Evolutionary conservation across 2,888 invertebrate species (phyloP).

Genomic region (Melieria picta): DNA sequence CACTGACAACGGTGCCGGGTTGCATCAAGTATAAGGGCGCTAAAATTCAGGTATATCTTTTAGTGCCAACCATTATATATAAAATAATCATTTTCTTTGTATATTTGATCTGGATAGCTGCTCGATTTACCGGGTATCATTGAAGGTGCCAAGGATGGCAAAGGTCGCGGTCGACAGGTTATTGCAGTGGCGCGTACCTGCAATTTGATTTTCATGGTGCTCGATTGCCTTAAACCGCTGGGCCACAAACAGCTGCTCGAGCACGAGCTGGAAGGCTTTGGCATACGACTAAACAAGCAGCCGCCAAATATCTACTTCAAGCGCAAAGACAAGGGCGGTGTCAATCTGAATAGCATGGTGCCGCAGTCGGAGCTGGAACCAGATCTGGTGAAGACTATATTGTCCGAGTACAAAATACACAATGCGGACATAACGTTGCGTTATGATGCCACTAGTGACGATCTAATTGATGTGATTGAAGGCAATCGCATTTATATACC

Average conservation of each 20-base stretch:
- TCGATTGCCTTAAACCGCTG: conserved; percentile 97
- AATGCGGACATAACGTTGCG: conserved; percentile 97
- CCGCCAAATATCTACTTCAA: conserved; percentile 97
- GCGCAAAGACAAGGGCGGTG: conserved; percentile 97
- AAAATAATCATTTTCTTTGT: background rate
- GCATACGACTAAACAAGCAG: conserved; percentile 92
- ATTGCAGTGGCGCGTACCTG: conserved; percentile 99
- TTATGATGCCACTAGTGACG: conserved; percentile 96
- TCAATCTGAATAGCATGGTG: conserved; percentile 93
- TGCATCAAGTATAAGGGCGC: conserved; percentile 99
- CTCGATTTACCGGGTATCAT: conserved; percentile 99
- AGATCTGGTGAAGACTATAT: conserved; percentile 94
- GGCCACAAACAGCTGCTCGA: conserved; percentile 96
- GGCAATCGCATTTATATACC: conserved; percentile 98
- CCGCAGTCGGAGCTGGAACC: conserved; percentile 92
- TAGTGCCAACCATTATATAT: background rate
- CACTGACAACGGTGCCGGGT: conserved; percentile 98
- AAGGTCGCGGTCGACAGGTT: conserved; percentile 97
- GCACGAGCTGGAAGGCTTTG: conserved; percentile 99
- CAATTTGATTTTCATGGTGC: conserved; percentile 95
- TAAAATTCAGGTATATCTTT: conserved; percentile 87
- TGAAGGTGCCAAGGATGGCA: conserved; percentile 99
- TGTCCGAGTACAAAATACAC: conserved; percentile 98
- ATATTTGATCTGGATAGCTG: conserved; percentile 69
- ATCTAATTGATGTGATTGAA: conserved; percentile 97